Evolutionary conservation across 1,140 invertebrate species (phyloP).

Genomic region (Drosophila rufa): DNA sequence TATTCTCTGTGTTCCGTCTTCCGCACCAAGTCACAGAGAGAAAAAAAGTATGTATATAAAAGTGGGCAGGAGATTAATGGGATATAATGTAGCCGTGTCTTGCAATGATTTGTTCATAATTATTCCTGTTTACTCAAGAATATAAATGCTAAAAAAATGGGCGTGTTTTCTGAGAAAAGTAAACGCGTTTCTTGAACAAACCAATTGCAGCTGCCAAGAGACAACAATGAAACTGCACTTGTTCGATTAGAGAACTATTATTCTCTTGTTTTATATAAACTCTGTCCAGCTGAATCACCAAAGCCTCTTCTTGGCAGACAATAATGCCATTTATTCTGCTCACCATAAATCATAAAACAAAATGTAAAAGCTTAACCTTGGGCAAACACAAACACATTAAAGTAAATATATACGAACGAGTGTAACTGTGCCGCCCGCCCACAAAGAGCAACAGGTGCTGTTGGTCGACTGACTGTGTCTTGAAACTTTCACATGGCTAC

Average conservation of each 20-base stretch:
- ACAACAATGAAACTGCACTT: constrained; percentile 20
- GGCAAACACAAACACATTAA: constrained; percentile 16
- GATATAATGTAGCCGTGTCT: constrained; percentile 33
- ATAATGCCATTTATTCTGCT: constrained; percentile 29
- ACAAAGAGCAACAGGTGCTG: constrained; percentile 66
- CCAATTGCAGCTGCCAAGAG: constrained; percentile 10
- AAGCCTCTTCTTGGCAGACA: constrained; percentile 18
- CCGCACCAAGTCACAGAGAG: constrained; percentile 27
- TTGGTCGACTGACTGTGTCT: constrained; percentile 19
- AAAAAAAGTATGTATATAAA: not conserved
- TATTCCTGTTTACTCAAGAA: constrained; percentile 37
- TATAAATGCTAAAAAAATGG: constrained; percentile 3
- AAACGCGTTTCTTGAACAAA: constrained; percentile 21
- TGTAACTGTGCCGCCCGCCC: constrained; percentile 40
- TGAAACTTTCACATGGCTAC: constrained; percentile 61
- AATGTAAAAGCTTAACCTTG: constrained; percentile 62
- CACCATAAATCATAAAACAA: constrained; percentile 41
- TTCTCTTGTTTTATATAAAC: constrained; percentile 4
- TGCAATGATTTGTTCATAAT: constrained; percentile 35
- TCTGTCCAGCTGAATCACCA: constrained; percentile 29
- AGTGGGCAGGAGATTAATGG: constrained; percentile 40
- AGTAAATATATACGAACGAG: too few relatives aligned
- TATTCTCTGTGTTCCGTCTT: constrained; percentile 33
- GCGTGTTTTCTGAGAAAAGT: not conserved
- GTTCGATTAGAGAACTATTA: constrained; percentile 12